Evolutionary conservation across 2,113 vertebrate genomes (phyloP), one percentile per base, ranked within the genome.

Genomic region (Strix aluco): DNA sequence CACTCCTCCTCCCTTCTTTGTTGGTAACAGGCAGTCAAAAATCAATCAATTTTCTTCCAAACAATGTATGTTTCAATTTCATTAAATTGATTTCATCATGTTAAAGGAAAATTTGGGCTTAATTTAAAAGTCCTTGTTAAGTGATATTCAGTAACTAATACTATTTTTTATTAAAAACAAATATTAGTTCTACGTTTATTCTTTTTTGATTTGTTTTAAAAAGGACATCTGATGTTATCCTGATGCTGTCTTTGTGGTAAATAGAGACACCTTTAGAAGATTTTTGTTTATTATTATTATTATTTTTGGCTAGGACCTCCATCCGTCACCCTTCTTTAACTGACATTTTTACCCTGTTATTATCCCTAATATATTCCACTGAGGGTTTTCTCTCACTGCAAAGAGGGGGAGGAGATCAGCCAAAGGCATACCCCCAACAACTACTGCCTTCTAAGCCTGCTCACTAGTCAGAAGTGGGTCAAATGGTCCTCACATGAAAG

Each of bases 401-500:
- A 81, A 96, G 97, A 91, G 42, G 97, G 96, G 89, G 96, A 98
- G 94, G 96, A 81, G 54, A 96, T 82, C 78, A 92, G 97, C 96
- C 98, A 97, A 97, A 81, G 93, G 98, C 97, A 96, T 96, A 81
- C 92, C 97, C 96, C 92, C 97, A 98, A 94, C 97, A 97, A 88
- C 90, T 80, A 88, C 69, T 94, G 93, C 95, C 49, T 75, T 96
- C 97, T 97, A 96, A 98, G 97, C 93, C 95, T 90, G 97, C 97
- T 98, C 97, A 92, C 97, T 98, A 98, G 97, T 97, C 97, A 98
- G 98, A 97, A 98, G 88, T 97, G 96, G 98, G 98, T 98, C 98
- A 98, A 98, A 98, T 96, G 98, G 97, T 97, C 96, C 97, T 97
- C 97, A 98, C 97, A 97, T 98, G 97, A 98, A 98, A 98, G 98